A percentile compares a stretch with the other conserved stretches of the same genome.
Evolutionary conservation across 2,797 vertebrate species (phyloP).

Genomic region (Catamblyrhynchus diadema): DNA sequence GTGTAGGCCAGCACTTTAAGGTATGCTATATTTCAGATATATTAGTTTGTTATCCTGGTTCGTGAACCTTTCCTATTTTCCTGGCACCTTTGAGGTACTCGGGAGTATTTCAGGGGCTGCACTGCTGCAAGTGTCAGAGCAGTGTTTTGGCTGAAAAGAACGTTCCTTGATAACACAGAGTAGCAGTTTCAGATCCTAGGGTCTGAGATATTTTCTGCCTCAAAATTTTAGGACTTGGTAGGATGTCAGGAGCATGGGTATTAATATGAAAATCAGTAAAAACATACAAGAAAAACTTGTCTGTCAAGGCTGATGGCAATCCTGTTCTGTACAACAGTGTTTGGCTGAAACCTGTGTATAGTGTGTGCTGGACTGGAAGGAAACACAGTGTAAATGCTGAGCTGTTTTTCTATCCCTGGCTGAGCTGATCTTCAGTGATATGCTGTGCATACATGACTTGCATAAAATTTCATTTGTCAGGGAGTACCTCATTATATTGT

Average conservation of each 20-base stretch:
- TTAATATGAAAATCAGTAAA: neutral
- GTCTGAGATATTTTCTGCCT: neutral
- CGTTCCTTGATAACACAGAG: neutral
- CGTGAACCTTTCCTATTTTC: neutral
- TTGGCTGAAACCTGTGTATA: neutral
- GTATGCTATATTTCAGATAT: neutral
- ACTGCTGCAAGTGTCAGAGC: neutral
- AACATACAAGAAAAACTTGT: neutral
- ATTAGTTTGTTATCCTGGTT: neutral
- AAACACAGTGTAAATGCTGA: neutral
- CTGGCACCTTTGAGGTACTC: neutral
- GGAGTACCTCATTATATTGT: neutral
- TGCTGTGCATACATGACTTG: neutral
- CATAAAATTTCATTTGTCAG: neutral
- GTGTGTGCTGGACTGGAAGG: neutral
- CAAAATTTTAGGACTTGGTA: neutral
- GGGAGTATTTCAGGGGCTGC: rapidly evolving
- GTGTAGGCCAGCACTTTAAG: neutral
- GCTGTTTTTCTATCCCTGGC: neutral
- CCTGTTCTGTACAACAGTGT: neutral
- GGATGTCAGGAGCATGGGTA: neutral
- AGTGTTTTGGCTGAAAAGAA: neutral
- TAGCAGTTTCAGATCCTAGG: neutral
- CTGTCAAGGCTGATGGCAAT: neutral
- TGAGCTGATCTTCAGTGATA: neutral